Evolutionary conservation across 2,888 invertebrate species (phyloP), one percentile per base, ranked within the genome.

Genomic region (Thereva unica): DNA sequence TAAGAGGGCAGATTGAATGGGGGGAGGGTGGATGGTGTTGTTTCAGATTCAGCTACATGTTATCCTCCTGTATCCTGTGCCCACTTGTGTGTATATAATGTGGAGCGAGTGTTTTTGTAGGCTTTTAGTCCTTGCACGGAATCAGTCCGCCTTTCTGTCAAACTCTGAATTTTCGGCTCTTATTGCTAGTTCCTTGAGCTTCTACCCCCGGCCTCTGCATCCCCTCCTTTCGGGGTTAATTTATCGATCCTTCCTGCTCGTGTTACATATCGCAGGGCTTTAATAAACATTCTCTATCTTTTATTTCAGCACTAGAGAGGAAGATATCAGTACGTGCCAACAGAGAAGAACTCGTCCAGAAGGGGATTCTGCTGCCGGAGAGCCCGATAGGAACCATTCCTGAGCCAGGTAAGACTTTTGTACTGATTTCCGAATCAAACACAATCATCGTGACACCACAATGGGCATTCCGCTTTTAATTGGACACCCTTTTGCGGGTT

Each of bases 281-380:
- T 12, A 12, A 52, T 38, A 40, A 35, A 63, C 52, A 50, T 47
- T 44, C 35, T 66, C 12, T 44, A 5, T 49, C 59, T 45, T 45
- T 63, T 63, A 50, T 85, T 84, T 72, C 85, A 97, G 96, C 95
- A 75, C 87, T 97, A 85, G 97, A 97, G 85, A 89, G 97, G 82
- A 96, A 97, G 86, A 96, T 97, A 85, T 97, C 96, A 83, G 93
- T 97, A 86, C 91, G 97, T 85, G 94, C 95, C 82, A 95, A 95
- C 85, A 89, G 96, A 84, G 96, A 97, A 83, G 97, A 97, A 82
- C 87, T 97, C 85, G 93, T 97, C 81, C 92, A 95, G 84, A 95
- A 95, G 85, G 96, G 97, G 78, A 95, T 97, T 76, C 86, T 97
- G 73, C 82, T 93, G 80, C 93, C 95, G 75, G 95, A 95, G 79